Percentiles rank a stretch among this genome's conserved stretches.
These are phyloP conservation scores for Nephrocerus scutellatus DNA, from an alignment of 2,888 invertebrate species.

Conservation along the genomic window DNA sequence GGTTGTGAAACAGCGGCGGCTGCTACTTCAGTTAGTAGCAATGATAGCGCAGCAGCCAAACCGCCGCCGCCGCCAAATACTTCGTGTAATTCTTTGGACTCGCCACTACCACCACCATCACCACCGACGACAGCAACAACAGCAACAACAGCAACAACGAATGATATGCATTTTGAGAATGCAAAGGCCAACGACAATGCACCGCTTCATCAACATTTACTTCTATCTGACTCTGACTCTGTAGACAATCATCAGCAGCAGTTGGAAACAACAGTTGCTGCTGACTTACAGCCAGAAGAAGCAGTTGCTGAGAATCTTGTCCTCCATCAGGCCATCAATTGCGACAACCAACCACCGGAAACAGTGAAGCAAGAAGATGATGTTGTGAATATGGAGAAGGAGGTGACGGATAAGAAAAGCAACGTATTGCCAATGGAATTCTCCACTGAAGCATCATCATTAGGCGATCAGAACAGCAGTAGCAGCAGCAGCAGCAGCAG, in stretches of 20 bases:
- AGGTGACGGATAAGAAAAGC: not conserved
- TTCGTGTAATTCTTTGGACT: conserved; percentile 12
- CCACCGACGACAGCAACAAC: conserved; percentile 24
- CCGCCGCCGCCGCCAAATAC: conserved; percentile 12
- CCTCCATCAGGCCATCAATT: not conserved
- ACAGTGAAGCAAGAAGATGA: too few species aligned
- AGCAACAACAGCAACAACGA: conserved; percentile 22
- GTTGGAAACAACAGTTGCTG: not conserved
- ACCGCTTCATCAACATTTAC: not conserved
- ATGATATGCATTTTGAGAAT: conserved; percentile 15
- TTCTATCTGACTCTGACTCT: conserved; percentile 3
- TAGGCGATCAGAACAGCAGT: conserved; percentile 14
- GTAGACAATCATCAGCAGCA: not conserved
- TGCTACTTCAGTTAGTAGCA: conserved; percentile 32
- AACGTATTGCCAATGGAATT: conserved; percentile 4
- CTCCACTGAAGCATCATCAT: not conserved
- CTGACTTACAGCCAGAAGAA: conserved; percentile 8
- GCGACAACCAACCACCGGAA: not conserved
- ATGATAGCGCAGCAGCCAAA: conserved; percentile 28
- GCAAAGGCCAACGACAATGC: not conserved
- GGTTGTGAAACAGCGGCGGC: conserved; percentile 29
- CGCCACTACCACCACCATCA: conserved; percentile 27
- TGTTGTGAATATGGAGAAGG: too few species aligned
- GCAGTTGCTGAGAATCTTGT: conserved; percentile 5
- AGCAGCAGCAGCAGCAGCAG: conserved; percentile 9